These are phyloP conservation scores for Linnaemya vulpina DNA, from an alignment of 2,888 invertebrate species.

Conservation along the genomic window DNA sequence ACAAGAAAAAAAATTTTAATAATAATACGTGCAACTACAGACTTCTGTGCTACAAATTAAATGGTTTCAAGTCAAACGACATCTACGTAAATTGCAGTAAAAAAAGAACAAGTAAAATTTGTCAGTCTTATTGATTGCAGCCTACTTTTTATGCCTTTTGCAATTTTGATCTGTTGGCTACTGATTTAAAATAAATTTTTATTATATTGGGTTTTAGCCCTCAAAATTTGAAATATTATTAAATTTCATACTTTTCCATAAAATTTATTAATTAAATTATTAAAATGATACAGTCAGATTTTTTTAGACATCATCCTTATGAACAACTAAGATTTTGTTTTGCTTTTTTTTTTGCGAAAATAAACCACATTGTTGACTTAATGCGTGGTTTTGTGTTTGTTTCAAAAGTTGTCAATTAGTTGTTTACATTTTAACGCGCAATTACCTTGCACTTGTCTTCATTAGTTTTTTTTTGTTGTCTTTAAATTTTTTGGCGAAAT, in stretches of 20 bases:
- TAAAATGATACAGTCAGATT: conserved; percentile 4
- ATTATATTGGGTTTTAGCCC: too few relatives aligned
- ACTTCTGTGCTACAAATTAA: neutral
- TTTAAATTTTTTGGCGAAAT: conserved; percentile 58
- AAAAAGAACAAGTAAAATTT: too few relatives aligned
- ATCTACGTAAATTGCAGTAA: neutral
- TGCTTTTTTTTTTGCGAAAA: conserved; percentile 3
- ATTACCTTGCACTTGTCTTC: conserved; percentile 80
- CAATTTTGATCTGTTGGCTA: too few relatives aligned
- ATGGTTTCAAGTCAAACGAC: neutral
- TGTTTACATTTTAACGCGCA: conserved; percentile 72
- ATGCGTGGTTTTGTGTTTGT: conserved; percentile 45
- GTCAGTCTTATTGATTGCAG: too few relatives aligned
- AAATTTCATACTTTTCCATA: too few relatives aligned
- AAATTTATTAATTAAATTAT: conserved; percentile 11
- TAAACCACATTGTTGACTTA: conserved; percentile 28
- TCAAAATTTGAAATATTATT: too few relatives aligned
- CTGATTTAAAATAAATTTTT: too few relatives aligned
- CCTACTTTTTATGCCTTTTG: too few relatives aligned
- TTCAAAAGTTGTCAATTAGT: conserved; percentile 51
- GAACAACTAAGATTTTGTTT: neutral
- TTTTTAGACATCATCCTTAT: conserved; percentile 24
- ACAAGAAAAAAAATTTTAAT: neutral
- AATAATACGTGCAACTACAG: neutral
- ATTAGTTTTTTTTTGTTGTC: conserved; percentile 32